Conservation (phyloP, 2,888 invertebrate species). For the Camptogramma bilineatum region DNA sequence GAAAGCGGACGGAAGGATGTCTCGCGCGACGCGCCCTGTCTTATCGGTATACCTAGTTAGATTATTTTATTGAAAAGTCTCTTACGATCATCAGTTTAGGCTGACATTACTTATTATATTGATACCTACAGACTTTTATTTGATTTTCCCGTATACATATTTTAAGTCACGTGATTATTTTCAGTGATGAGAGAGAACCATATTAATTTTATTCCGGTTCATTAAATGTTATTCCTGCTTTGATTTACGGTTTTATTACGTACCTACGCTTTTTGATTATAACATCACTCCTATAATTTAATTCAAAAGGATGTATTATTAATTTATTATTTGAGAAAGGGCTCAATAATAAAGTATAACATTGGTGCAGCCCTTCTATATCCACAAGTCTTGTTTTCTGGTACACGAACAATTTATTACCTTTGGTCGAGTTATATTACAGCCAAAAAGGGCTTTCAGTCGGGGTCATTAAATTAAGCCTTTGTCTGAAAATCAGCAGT, state of each 20-base stretch:
- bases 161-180: slow-evolving; percentile 3
- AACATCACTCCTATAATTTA: slow-evolving; percentile 57
- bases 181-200: slow-evolving; percentile 44
- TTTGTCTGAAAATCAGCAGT: slow-evolving; percentile 49
- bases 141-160: not conserved
- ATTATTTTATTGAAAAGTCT: slow-evolving; percentile 43
- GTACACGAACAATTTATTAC: slow-evolving; percentile 57
- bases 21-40: slow-evolving; percentile 54
- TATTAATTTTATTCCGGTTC: slow-evolving; percentile 56
- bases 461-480: slow-evolving; percentile 51
- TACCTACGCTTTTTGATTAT: slow-evolving; percentile 67
- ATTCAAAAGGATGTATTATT: not conserved
- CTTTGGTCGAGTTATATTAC: slow-evolving; percentile 51
- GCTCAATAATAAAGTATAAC: slow-evolving; percentile 43
- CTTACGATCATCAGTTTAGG: slow-evolving; percentile 23
- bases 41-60: slow-evolving; percentile 52
- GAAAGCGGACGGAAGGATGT: slow-evolving; percentile 59
- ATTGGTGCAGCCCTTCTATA: slow-evolving; percentile 48
- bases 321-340: not conserved
- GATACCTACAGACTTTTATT: not conserved
- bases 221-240: slow-evolving; percentile 54
- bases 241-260: slow-evolving; percentile 51
- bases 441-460: slow-evolving; percentile 47
- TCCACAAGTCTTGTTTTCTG: slow-evolving; percentile 51
- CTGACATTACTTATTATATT: slow-evolving; percentile 2